phyloP scores from a whole-genome alignment of 2,797 vertebrate genomes.

The Xiphorhynchus erythropygius region DNA sequence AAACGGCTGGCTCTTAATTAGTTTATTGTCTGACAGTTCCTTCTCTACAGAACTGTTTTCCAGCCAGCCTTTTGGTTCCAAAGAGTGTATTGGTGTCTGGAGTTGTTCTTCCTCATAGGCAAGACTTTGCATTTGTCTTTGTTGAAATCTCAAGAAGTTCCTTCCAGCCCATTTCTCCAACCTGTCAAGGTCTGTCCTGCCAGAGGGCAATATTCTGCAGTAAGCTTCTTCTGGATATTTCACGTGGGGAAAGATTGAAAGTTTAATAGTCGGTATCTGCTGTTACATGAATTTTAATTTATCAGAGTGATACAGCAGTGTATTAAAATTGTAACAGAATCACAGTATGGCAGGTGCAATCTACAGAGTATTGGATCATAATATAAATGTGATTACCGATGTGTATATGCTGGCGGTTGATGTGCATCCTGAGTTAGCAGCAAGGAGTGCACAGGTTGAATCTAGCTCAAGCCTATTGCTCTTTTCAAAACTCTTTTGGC shows the following conservation, averaged over 20 bases:
- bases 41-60: no score
- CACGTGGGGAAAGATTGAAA: not conserved
- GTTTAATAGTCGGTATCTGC: not conserved
- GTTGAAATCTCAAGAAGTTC: not conserved
- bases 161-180: not conserved
- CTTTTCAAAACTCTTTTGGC: not conserved
- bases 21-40: no score
- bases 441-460: rapidly evolving
- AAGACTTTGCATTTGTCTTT: not conserved
- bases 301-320: not conserved
- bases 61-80: not conserved
- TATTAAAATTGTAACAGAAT: not conserved
- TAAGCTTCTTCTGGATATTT: not conserved
- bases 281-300: not conserved
- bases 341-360: not conserved
- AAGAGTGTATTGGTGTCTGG: not conserved
- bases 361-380: not conserved
- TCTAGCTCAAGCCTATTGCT: not conserved
- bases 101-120: not conserved
- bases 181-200: not conserved
- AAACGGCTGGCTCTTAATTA: no score
- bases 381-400: not conserved
- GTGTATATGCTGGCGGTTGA: not conserved
- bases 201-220: not conserved
- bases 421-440: not conserved